These are phyloP conservation scores for Nemurella pictetii DNA, from an alignment of 2,888 invertebrate species.

Conservation along the genomic window DNA sequence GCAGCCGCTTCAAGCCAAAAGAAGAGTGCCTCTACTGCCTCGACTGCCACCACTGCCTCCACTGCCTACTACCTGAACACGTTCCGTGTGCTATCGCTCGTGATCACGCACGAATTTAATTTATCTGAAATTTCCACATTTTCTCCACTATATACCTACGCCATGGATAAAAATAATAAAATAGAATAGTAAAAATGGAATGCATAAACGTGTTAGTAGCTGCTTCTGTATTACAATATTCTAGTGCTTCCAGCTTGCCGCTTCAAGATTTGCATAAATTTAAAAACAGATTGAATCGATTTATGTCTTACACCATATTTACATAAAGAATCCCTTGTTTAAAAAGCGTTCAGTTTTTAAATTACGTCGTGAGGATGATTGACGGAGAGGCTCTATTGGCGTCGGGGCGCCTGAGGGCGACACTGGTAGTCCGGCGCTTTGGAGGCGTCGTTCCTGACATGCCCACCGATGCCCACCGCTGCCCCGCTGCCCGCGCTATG, in stretches of 20 bases:
- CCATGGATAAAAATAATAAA: background rate
- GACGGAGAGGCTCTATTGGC: background rate
- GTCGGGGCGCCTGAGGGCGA: background rate
- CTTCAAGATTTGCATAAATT: background rate
- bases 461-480: no score
- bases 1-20: background rate
- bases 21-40: background rate
- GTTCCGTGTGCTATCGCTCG: background rate
- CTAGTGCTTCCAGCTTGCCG: background rate
- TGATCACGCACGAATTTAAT: background rate
- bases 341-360: background rate
- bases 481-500: background rate
- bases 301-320: background rate
- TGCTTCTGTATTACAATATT: background rate
- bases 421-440: no score
- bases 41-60: background rate
- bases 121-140: background rate
- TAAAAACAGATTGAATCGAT: background rate
- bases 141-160: background rate
- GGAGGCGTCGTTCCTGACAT: no score
- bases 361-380: background rate
- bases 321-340: background rate
- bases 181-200: background rate
- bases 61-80: background rate
- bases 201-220: background rate